Conservation (phyloP, 2,113 vertebrate genomes). For the Mustela nigripes region DNA sequence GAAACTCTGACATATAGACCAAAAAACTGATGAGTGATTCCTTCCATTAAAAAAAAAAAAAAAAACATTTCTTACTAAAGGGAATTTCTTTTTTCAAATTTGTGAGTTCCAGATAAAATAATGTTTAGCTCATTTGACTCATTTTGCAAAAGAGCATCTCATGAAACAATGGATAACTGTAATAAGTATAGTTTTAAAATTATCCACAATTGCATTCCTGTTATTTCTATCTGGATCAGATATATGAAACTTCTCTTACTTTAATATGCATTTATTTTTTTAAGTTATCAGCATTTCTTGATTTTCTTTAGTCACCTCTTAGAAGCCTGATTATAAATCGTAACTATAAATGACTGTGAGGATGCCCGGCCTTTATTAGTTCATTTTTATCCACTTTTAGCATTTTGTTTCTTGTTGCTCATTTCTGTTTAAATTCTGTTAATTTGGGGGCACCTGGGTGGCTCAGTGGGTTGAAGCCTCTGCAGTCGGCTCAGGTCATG, state of each 20-base stretch:
- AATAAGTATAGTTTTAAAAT: slow-evolving; percentile 9
- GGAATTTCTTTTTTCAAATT: background rate
- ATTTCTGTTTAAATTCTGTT: background rate
- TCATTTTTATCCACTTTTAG: background rate
- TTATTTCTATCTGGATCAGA: slow-evolving; percentile 20
- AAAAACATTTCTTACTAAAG: background rate
- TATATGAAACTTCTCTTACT: background rate
- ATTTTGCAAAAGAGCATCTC: slow-evolving; percentile 11
- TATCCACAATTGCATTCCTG: background rate
- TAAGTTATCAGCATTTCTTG: slow-evolving; percentile 8
- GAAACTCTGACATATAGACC: background rate
- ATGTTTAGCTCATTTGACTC: slow-evolving; percentile 10
- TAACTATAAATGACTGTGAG: slow-evolving; percentile 20
- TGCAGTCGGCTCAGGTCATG: no score
- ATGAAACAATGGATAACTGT: background rate
- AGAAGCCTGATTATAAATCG: background rate
- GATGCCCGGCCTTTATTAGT: background rate
- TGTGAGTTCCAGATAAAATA: slow-evolving; percentile 51
- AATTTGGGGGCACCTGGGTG: no score
- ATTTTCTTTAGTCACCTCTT: slow-evolving; percentile 14
- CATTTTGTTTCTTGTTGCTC: background rate
- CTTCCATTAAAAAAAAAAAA: background rate
- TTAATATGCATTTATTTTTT: background rate
- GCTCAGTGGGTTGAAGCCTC: no score
- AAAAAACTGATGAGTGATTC: background rate